Evolutionary conservation across 2,113 vertebrate genomes (phyloP).

Genomic region (Potamarius usumacintae): DNA sequence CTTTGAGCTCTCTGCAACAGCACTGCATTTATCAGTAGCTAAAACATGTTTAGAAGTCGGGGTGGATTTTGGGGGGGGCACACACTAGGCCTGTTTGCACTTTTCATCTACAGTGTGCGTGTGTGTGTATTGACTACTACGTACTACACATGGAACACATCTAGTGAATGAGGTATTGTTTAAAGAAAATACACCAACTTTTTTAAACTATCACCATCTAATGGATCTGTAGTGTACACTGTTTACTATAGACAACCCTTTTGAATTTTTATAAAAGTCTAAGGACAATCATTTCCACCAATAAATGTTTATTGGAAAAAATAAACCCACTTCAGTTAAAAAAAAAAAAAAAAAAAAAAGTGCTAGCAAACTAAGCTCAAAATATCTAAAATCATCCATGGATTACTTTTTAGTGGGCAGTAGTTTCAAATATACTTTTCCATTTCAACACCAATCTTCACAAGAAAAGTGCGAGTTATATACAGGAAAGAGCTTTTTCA

Average conservation of each 20-base stretch:
- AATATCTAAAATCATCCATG: background rate
- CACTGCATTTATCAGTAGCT: conserved; percentile 13
- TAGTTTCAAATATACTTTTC: background rate
- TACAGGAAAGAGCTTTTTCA: no score
- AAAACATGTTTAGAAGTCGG: background rate
- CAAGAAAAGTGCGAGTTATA: background rate
- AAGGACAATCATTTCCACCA: background rate
- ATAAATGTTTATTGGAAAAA: background rate
- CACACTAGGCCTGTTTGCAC: background rate
- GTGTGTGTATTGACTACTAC: conserved; percentile 8
- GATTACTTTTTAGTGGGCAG: background rate
- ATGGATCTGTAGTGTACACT: background rate
- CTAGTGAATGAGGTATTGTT: conserved; percentile 19
- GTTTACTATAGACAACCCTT: background rate
- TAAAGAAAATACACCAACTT: background rate
- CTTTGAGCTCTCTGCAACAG: conserved; percentile 4
- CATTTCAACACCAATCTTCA: background rate
- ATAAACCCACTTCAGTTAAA: background rate
- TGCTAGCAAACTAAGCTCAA: background rate
- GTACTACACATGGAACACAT: conserved; percentile 38
- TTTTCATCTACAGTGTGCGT: background rate
- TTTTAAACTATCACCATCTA: background rate
- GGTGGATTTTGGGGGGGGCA: background rate
- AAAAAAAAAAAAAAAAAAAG: background rate
- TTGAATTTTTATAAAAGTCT: background rate